These are phyloP conservation scores for Oncorhynchus nerka DNA, from an alignment of 2,113 vertebrate species.

Conservation along the genomic window DNA sequence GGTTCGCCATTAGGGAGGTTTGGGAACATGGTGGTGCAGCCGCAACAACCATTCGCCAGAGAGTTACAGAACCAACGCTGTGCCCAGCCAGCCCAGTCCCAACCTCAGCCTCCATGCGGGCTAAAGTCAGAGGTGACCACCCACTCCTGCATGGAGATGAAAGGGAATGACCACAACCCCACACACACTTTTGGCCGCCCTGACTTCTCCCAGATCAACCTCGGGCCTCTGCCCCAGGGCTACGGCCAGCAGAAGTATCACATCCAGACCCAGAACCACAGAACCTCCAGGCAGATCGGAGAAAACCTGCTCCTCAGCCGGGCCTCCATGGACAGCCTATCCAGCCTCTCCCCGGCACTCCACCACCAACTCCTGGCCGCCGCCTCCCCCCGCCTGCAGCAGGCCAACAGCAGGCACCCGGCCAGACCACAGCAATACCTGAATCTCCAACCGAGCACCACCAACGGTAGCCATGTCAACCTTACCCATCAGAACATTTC, in stretches of 20 bases:
- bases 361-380: constrained; percentile 60
- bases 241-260: constrained; percentile 57
- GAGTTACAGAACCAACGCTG: constrained; percentile 55
- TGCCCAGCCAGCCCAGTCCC: constrained; percentile 20
- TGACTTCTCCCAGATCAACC: constrained; percentile 63
- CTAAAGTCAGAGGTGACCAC: constrained; percentile 66
- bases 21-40: constrained; percentile 78
- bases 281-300: constrained; percentile 54
- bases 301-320: constrained; percentile 69
- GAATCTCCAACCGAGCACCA: constrained; percentile 31
- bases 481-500: constrained; percentile 47
- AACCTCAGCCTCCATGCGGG: constrained; percentile 66
- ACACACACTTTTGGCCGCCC: constrained; percentile 58
- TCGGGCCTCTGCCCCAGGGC: constrained; percentile 51
- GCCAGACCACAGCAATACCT: constrained; percentile 68
- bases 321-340: constrained; percentile 65
- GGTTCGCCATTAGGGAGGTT: constrained; percentile 73
- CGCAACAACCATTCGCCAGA: constrained; percentile 39
- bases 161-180: constrained; percentile 28
- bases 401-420: constrained; percentile 61
- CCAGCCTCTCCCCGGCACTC: constrained; percentile 49
- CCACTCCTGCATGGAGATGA: constrained; percentile 57
- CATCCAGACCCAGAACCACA: constrained; percentile 54
- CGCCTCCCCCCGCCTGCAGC: constrained; percentile 45
- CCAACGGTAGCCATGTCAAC: constrained; percentile 52